Base-by-base conservation (phyloP, 2,888 invertebrate genomes). In the Plutella xylostella region DNA sequence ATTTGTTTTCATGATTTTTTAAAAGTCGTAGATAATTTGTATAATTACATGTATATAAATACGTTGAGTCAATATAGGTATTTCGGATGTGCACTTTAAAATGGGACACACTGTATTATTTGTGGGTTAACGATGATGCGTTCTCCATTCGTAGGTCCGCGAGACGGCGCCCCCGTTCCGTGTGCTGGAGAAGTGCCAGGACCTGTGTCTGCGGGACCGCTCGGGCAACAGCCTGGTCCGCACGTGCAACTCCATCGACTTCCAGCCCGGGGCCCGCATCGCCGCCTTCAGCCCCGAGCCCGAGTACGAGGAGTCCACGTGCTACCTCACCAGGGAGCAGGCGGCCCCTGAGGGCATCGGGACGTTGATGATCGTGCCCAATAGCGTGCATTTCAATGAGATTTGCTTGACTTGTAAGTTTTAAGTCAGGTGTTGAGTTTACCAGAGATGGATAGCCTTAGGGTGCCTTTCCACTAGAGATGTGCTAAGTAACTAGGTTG, bases 371-470 rank as follows among this genome's bases (percentile, higher is more conserved):
- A 86, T 93, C 46, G 93, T 94, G 7, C 94, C 94, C 1, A 94
- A 94, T 56, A 93, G 93, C 61, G 93, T 94, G 3, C 94, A 95
- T 65, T 95, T 94, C 67, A 93, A 92, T 45, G 95, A 95, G 86
- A 91, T 95, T 48, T 95, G 95, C 69, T 85, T 95, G 44, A 90
- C 92, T 34, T 94, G 95, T 95, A 79, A 90, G 92, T 87, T 45
- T 45, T 6, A n/a, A n/a, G n/a, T n/a, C n/a, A n/a, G n/a, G n/a
- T n/a, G n/a, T n/a, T n/a, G n/a, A n/a, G n/a, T n/a, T n/a, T n/a
- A n/a, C n/a, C n/a, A n/a, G n/a, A n/a, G n/a, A n/a, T n/a, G n/a
- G n/a, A n/a, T n/a, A n/a, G n/a, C n/a, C n/a, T n/a, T n/a, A n/a
- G n/a, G n/a, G n/a, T n/a, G n/a, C n/a, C n/a, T n/a, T n/a, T n/a